Conservation (phyloP, 2,888 invertebrate species). For the Scelioninae gen. 2 region DNA sequence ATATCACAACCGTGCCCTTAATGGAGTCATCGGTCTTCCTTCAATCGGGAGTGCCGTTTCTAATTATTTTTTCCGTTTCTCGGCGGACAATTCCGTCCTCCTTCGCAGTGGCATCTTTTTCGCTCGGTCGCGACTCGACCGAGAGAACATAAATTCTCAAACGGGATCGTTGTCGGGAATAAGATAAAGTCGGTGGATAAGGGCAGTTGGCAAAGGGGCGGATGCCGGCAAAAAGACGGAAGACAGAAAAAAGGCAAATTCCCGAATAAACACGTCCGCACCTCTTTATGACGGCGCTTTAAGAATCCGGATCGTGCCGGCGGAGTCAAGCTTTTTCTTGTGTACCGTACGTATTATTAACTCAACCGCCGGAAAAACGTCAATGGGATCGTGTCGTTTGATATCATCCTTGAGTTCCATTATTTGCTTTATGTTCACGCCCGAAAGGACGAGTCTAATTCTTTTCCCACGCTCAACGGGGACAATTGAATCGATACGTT, state of each 20-base stretch:
- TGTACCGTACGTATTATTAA: slow-evolving; percentile 74
- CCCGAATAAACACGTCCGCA: slow-evolving; percentile 74
- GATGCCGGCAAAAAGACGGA: slow-evolving; percentile 57
- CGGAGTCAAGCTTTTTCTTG: slow-evolving; percentile 63
- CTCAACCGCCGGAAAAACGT: slow-evolving; percentile 75
- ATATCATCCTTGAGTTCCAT: slow-evolving; percentile 39
- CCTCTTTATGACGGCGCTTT: slow-evolving; percentile 73
- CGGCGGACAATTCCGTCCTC: slow-evolving; percentile 16
- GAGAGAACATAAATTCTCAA: slow-evolving; percentile 73
- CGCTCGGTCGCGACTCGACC: slow-evolving; percentile 35
- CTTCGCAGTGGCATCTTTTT: slow-evolving; percentile 12
- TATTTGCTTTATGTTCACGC: slow-evolving; percentile 52
- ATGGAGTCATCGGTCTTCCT: slow-evolving; percentile 22
- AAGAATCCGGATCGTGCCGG: slow-evolving; percentile 63
- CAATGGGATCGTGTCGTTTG: slow-evolving; percentile 68
- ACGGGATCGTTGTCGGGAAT: slow-evolving; percentile 71
- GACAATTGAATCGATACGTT: neutral
- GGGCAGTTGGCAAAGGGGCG: slow-evolving; percentile 55
- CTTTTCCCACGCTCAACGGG: neutral
- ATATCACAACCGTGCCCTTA: slow-evolving; percentile 7
- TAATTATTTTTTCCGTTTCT: slow-evolving; percentile 35
- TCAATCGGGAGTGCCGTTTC: slow-evolving; percentile 19
- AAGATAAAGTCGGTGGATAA: slow-evolving; percentile 71
- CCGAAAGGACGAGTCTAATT: slow-evolving; percentile 11
- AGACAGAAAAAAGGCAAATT: slow-evolving; percentile 72